Evolutionary conservation across 2,888 invertebrate species (phyloP).

Genomic region (Heliconius ismenius): DNA sequence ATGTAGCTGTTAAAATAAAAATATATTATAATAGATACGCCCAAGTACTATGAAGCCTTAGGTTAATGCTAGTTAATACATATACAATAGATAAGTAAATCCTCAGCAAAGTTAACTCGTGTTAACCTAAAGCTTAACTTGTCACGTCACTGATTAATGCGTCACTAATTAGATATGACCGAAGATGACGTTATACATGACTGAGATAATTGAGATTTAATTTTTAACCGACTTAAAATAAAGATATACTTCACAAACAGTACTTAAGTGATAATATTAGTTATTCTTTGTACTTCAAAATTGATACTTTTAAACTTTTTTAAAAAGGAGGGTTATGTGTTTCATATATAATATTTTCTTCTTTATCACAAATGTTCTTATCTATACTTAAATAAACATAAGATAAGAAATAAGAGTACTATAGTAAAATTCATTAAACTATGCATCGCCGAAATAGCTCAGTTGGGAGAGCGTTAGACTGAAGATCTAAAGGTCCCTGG

Average conservation of each 20-base stretch:
- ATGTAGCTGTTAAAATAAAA: too few species aligned
- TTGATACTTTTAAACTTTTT: too few species aligned
- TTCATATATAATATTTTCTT: background rate
- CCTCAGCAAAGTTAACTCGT: constrained; percentile 3
- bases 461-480: constrained; percentile 77
- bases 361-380: background rate
- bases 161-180: background rate
- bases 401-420: background rate
- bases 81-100: background rate
- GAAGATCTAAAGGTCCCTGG: constrained; percentile 75
- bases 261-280: too few species aligned
- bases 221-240: background rate
- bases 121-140: constrained; percentile 15
- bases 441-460: constrained; percentile 66
- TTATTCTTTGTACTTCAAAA: too few species aligned
- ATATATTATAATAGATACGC: too few species aligned
- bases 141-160: constrained; percentile 5
- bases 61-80: background rate
- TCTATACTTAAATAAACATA: background rate
- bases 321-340: too few species aligned
- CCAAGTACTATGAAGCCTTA: background rate
- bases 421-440: background rate
- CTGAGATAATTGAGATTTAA: background rate
- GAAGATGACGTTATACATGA: background rate
- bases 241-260: background rate